Percentiles rank a stretch among this genome's conserved stretches.
These are phyloP conservation scores for Megathymus violae DNA, from an alignment of 1,140 invertebrate species.

Conservation along the genomic window DNA sequence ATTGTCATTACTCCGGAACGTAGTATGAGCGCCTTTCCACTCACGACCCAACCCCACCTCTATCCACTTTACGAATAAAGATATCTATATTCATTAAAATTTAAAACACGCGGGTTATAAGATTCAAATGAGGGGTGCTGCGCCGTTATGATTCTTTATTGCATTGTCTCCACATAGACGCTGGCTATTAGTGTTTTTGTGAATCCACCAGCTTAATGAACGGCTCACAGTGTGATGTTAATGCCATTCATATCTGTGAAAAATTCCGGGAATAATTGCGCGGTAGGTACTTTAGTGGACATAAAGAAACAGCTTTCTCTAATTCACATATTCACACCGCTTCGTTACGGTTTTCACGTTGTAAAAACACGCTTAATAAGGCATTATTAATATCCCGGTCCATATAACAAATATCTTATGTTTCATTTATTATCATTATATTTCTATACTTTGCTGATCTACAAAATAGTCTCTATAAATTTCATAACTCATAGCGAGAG, in stretches of 20 bases:
- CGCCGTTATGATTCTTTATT: slow-evolving; percentile 29
- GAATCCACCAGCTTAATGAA: slow-evolving; percentile 22
- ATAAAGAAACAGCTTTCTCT: too few relatives aligned
- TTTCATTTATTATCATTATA: too few relatives aligned
- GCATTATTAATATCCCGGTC: too few relatives aligned
- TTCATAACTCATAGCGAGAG: too few relatives aligned
- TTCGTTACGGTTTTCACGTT: too few relatives aligned
- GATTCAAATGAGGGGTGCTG: slow-evolving; percentile 56
- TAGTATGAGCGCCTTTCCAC: not conserved
- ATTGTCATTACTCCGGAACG: too few relatives aligned
- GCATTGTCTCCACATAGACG: slow-evolving; percentile 23
- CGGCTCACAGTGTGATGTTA: slow-evolving; percentile 13
- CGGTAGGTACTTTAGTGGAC: too few relatives aligned
- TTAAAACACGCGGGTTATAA: slow-evolving; percentile 66
- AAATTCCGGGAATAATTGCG: slow-evolving; percentile 10
- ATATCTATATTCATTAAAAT: slow-evolving; percentile 73
- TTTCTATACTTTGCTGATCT: too few relatives aligned
- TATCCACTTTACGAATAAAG: slow-evolving; percentile 50
- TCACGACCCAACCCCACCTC: slow-evolving; percentile 7
- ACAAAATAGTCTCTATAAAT: too few relatives aligned
- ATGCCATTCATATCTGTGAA: slow-evolving; percentile 30
- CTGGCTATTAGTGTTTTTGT: slow-evolving; percentile 27
- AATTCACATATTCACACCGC: too few relatives aligned
- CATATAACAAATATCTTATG: too few relatives aligned
- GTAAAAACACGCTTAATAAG: too few relatives aligned